A percentile compares a stretch with the other conserved stretches of the same genome.
phyloP scores from a whole-genome alignment of 1,140 invertebrate genomes.

The Asobara japonica region DNA sequence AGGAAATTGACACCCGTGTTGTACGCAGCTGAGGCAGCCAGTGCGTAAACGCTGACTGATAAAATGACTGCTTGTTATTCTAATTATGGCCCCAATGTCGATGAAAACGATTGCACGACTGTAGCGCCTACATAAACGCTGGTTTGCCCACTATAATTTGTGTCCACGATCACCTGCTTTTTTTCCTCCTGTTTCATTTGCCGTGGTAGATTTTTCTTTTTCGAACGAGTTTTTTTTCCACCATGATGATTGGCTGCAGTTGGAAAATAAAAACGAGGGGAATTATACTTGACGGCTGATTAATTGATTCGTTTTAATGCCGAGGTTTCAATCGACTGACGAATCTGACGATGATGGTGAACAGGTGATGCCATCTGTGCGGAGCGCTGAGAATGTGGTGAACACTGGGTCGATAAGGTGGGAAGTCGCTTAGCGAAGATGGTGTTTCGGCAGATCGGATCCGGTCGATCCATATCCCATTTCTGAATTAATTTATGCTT shows the following conservation, averaged over 20 bases:
- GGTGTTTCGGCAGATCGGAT: too few species aligned
- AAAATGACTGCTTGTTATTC: constrained; percentile 32
- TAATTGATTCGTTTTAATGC: not conserved
- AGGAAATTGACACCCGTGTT: not conserved
- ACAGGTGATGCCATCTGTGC: too few species aligned
- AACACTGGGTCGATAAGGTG: too few species aligned
- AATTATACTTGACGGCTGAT: not conserved
- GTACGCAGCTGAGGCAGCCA: not conserved
- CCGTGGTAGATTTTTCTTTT: not conserved
- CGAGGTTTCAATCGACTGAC: not conserved
- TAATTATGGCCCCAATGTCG: constrained; percentile 28
- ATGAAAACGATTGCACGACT: not conserved
- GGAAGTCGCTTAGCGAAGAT: too few species aligned
- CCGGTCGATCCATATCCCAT: too few species aligned
- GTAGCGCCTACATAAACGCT: not conserved
- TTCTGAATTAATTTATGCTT: too few species aligned
- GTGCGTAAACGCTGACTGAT: constrained; percentile 32
- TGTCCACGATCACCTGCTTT: not conserved
- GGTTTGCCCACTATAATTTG: not conserved
- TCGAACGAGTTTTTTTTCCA: not conserved
- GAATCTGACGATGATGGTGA: too few species aligned
- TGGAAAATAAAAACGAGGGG: not conserved
- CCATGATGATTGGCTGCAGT: not conserved
- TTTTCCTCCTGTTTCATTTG: not conserved
- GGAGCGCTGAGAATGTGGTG: too few species aligned